Conservation (phyloP, 2,797 vertebrate species). For the Poecilia wingei region DNA sequence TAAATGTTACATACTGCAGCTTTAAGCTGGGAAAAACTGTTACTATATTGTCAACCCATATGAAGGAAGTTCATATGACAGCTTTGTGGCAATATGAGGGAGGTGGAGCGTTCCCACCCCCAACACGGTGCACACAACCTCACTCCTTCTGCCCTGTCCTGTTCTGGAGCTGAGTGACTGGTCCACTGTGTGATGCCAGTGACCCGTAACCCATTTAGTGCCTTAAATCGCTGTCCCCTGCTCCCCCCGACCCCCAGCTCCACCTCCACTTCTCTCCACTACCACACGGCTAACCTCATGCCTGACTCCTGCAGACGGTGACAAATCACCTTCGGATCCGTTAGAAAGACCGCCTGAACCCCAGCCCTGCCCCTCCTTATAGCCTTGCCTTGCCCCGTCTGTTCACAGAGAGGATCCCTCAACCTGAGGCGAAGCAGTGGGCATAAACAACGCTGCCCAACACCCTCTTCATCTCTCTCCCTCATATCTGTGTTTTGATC, state of each 20-base stretch:
- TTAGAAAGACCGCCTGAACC: slow-evolving; percentile 45
- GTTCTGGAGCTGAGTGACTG: slow-evolving; percentile 71
- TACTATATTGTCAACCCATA: too few relatives aligned
- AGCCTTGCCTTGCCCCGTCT: slow-evolving; percentile 58
- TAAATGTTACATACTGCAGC: too few relatives aligned
- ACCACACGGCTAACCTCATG: slow-evolving; percentile 54
- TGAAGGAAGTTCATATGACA: slow-evolving; percentile 9
- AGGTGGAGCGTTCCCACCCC: slow-evolving; percentile 21
- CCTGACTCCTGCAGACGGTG: slow-evolving; percentile 57
- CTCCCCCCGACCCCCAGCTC: slow-evolving; percentile 39
- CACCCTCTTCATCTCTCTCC: slow-evolving; percentile 31
- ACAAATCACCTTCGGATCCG: slow-evolving; percentile 65
- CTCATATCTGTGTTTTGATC: slow-evolving; percentile 71
- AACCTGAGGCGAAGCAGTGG: slow-evolving; percentile 50
- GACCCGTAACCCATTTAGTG: slow-evolving; percentile 77
- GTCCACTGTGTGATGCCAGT: slow-evolving; percentile 75
- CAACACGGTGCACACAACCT: slow-evolving; percentile 17
- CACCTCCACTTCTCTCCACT: slow-evolving; percentile 33
- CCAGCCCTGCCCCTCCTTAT: slow-evolving; percentile 25
- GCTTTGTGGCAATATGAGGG: slow-evolving; percentile 14
- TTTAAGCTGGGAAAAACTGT: slow-evolving; percentile 8
- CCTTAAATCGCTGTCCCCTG: slow-evolving; percentile 66
- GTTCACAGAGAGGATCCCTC: slow-evolving; percentile 69
- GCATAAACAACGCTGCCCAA: slow-evolving; percentile 23
- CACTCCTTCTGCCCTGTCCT: slow-evolving; percentile 49